Evolutionary conservation across 2,888 invertebrate genomes (phyloP).

Genomic region (Blastobasis adustella): DNA sequence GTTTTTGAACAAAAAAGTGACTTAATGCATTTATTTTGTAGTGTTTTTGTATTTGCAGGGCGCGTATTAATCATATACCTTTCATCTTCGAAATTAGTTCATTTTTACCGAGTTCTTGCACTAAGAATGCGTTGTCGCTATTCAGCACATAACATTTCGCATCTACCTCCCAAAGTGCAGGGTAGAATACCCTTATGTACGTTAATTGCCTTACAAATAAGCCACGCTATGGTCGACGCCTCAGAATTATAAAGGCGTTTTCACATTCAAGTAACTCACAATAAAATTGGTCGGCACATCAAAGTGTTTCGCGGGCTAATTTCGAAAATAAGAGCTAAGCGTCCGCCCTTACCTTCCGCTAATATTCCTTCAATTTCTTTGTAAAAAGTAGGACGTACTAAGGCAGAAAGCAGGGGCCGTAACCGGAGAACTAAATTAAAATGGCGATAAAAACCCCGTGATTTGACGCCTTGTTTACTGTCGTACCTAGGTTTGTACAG

Average conservation of each 20-base stretch:
- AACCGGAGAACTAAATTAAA: slow-evolving; percentile 71
- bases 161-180: no score
- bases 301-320: slow-evolving; percentile 67
- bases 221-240: slow-evolving; percentile 37
- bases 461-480: slow-evolving; percentile 59
- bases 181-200: background rate
- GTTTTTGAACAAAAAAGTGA: no score
- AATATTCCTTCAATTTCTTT: slow-evolving; percentile 65
- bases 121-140: no score
- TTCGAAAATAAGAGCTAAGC: slow-evolving; percentile 63
- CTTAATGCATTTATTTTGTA: no score
- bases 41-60: no score
- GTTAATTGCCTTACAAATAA: slow-evolving; percentile 32
- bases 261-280: slow-evolving; percentile 50
- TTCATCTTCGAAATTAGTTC: no score
- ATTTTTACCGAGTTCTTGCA: no score
- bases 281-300: slow-evolving; percentile 57
- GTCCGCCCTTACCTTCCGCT: slow-evolving; percentile 63
- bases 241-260: slow-evolving; percentile 59
- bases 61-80: no score
- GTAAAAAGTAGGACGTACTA: slow-evolving; percentile 54
- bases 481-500: slow-evolving; percentile 58
- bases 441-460: slow-evolving; percentile 58
- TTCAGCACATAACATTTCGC: no score
- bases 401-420: slow-evolving; percentile 50